These are phyloP conservation scores for Sitta europaea DNA, from an alignment of 2,113 vertebrate genomes.

Conservation along the genomic window DNA sequence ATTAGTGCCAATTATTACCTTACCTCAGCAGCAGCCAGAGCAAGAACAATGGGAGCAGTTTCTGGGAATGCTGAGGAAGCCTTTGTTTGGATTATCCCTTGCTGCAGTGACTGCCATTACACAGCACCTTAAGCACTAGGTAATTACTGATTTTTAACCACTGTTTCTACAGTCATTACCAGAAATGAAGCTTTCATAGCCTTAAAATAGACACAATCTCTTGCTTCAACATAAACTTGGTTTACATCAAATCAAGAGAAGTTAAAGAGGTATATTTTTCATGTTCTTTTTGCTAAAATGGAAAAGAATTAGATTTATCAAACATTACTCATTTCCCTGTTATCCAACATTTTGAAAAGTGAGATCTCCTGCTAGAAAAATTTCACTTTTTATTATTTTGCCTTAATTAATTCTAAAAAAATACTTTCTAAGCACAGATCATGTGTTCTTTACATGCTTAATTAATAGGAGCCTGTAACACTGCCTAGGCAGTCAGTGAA, in stretches of 20 bases:
- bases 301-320: not conserved
- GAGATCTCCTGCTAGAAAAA: not conserved
- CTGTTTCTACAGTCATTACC: not conserved
- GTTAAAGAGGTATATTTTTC: not conserved
- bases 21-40: not conserved
- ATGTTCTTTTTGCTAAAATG: not conserved
- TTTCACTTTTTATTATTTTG: not conserved
- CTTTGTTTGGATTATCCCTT: slow-evolving; percentile 15
- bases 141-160: not conserved
- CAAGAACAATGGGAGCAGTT: slow-evolving; percentile 26
- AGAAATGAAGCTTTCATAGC: not conserved
- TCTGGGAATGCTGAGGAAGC: slow-evolving; percentile 12
- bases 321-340: not conserved
- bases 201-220: not conserved
- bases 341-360: not conserved
- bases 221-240: not conserved
- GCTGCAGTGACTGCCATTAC: not conserved
- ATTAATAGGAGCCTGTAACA: not conserved
- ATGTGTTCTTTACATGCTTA: not conserved
- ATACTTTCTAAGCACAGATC: not conserved
- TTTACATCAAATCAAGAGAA: not conserved
- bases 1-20: not conserved
- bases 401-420: not conserved
- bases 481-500: not conserved
- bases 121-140: not conserved